Conservation (phyloP, 2,797 vertebrate genomes). For the Hybognathus amarus region DNA sequence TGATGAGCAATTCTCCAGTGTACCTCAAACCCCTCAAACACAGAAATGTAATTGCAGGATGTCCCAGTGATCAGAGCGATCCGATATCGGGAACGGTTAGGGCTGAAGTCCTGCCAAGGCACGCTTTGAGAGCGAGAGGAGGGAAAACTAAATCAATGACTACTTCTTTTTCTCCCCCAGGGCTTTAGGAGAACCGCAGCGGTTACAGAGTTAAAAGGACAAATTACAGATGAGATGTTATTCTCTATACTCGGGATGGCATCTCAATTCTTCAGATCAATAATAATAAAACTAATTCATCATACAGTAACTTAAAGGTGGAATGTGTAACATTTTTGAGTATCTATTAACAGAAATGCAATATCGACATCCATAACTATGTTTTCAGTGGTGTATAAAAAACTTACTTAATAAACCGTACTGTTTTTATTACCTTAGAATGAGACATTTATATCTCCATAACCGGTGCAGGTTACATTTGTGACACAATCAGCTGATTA, state of each 20-base stretch:
- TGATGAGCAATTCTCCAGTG: conserved; percentile 28
- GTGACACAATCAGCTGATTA: too few species aligned
- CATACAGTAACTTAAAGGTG: not conserved
- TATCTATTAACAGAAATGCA: too few species aligned
- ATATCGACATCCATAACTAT: too few species aligned
- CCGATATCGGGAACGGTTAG: conserved; percentile 18
- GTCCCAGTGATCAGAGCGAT: not conserved
- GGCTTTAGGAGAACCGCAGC: not conserved
- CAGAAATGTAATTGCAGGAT: conserved; percentile 19
- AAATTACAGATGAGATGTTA: not conserved
- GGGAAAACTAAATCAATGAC: conserved; percentile 11
- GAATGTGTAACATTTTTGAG: too few species aligned
- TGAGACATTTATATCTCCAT: too few species aligned
- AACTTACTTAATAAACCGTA: too few species aligned
- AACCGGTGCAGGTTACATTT: too few species aligned
- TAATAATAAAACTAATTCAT: not conserved
- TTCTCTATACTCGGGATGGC: not conserved
- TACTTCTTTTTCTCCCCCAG: not conserved
- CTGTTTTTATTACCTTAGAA: too few species aligned
- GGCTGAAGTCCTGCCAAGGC: not conserved
- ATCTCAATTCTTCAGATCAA: not conserved
- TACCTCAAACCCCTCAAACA: conserved; percentile 19
- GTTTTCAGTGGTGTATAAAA: too few species aligned
- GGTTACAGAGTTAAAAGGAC: not conserved
- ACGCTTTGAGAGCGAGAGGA: not conserved